Evolutionary conservation across 2,888 invertebrate species (phyloP), one percentile per base, ranked within the genome.

Genomic region (Seira sanloemensis): DNA sequence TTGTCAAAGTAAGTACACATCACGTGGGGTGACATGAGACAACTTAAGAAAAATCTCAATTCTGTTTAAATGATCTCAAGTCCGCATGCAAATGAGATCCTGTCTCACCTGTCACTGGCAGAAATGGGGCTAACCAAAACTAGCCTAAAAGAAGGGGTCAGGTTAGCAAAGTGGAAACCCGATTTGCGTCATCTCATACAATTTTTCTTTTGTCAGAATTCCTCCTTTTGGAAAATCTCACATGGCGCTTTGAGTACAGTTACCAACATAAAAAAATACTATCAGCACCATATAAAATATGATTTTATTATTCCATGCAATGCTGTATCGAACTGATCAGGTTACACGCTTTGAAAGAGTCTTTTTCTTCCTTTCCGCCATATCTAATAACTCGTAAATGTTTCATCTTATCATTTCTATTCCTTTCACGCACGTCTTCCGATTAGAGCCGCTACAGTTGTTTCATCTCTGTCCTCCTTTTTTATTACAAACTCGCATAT

Each of bases 221-320:
- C 89, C 92, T 94, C 58, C 90, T 94, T 65, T 90, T 94, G 77
- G 94, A 94, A 90, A 93, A 94, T 90, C 90, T 94, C 50, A 93
- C 93, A n/a, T 91, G 91, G 69, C 90, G 91, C 82, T 93, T 92
- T 90, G 90, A 91, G 72, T 91, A 92, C 79, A 94, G 94, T 0
- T 93, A 0, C 91, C 92, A 25, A 91, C 91, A 26, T 93, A 93
- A 89, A 91, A 93, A 88, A 92, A 91, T 87, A 91, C 90, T 58
- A 93, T 93, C 90, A 93, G 92, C 86, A 91, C 91, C 46, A 90
- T 90, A 67, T 92, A n/a, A n/a, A n/a, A n/a, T n/a, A n/a, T n/a
- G n/a, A n/a, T n/a, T n/a, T n/a, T n/a, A n/a, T n/a, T n/a, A n/a
- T n/a, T n/a, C n/a, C n/a, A n/a, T n/a, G n/a, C n/a, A n/a, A n/a